Evolutionary conservation across 2,113 vertebrate genomes (phyloP), one percentile per base, ranked within the genome.

Genomic region (Apodemus sylvaticus): DNA sequence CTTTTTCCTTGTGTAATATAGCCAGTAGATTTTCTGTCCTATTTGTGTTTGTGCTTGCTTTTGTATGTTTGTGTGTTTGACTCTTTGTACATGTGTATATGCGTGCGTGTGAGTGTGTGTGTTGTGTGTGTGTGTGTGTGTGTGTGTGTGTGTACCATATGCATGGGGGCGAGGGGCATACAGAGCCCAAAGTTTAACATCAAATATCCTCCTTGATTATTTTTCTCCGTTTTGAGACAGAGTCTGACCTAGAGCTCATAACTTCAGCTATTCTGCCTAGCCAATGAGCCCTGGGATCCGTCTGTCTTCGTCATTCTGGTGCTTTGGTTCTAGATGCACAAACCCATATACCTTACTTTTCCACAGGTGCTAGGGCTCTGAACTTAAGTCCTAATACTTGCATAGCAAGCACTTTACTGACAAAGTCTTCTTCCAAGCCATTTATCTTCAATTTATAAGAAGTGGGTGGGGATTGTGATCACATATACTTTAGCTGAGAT

Each of bases 121-220:
- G 34, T 74, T n/a, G n/a, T 12, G 53, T 58, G 7, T 24, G 17
- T 74, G 42, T 77, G 74, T 51, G 42, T 77, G 76, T 48, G 24
- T 78, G 77, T 53, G 26, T 53, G 29, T 79, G 26, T 16, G 29
- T 79, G 31, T 19, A 36, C 5, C 16, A 79, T 31, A 36, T 79
- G 16, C 7, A 51, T 53, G 16, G 16, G 16, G 6, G 51, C 5
- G 0, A 3, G 7, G 13, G 5, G 16, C 31, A 31, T 53, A 8
- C 34, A 29, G 48, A 34, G 48, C 48, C 16, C 42, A 77, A 31
- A 77, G 1, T 26, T 29, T 48, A 74, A 74, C 73, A 29, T 48
- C 42, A 77, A 24, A 7, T 77, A 29, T 22, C 45, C 48, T 51
- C 45, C 74, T 77, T 48, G 26, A 19, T 53, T 31, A 1, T 17